phyloP scores from a whole-genome alignment of 92 coral and sea anemone species.

The Hydrozoanthus gracilis region DNA sequence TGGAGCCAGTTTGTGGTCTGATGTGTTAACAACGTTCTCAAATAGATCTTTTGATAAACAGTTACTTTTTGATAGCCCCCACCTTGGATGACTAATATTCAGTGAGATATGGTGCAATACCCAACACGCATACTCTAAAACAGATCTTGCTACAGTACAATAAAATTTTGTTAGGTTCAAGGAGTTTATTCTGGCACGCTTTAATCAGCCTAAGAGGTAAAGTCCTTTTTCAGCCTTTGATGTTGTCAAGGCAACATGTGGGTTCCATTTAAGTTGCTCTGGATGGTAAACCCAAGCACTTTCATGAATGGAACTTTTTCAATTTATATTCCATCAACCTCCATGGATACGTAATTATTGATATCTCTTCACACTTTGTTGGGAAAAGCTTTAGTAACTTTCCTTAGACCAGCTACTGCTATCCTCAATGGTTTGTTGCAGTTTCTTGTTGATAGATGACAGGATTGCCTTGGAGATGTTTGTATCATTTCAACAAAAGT shows the following conservation, averaged over 20 bases:
- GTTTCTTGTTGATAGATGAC: slow-evolving; percentile 17
- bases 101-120: no score
- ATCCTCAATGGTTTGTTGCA: slow-evolving; percentile 44
- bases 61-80: no score
- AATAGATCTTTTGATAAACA: no score
- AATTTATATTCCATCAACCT: no score
- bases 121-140: slow-evolving; percentile 21
- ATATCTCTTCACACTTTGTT: no score
- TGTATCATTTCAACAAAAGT: slow-evolving; percentile 54
- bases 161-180: slow-evolving; percentile 37
- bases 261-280: slow-evolving; percentile 29
- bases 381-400: no score
- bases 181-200: slow-evolving; percentile 43
- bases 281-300: no score
- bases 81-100: no score
- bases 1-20: no score
- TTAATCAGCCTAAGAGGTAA: slow-evolving; percentile 30
- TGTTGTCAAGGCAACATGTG: slow-evolving; percentile 44
- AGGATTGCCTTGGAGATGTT: slow-evolving; percentile 54
- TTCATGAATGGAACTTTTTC: no score
- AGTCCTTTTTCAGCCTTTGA: slow-evolving; percentile 42
- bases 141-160: slow-evolving; percentile 50
- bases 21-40: no score
- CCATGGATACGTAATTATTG: no score
- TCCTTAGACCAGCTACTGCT: slow-evolving; percentile 46